Evolutionary conservation across 2,113 vertebrate species (phyloP).

Genomic region (Microcebus lehilahytsara): DNA sequence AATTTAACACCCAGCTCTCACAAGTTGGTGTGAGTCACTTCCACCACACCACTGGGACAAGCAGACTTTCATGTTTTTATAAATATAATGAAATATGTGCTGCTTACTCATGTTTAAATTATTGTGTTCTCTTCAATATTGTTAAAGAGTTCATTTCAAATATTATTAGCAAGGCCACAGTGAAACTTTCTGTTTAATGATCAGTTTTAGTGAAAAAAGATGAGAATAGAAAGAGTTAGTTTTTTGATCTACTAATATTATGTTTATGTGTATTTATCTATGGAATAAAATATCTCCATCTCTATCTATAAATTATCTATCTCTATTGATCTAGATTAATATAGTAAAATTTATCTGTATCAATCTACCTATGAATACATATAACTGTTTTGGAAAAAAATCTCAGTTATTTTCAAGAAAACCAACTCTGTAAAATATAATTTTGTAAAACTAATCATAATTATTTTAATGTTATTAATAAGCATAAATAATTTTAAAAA

Average conservation of each 20-base stretch:
- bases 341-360: neutral
- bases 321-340: neutral
- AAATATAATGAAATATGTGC: neutral
- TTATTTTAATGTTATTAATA: conserved; percentile 3
- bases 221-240: neutral
- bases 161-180: neutral
- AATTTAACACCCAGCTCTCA: too few species aligned
- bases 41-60: too few species aligned
- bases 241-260: neutral
- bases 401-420: conserved; percentile 14
- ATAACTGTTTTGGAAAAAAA: neutral
- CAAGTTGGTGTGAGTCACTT: too few species aligned
- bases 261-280: neutral
- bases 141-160: neutral
- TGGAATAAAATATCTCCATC: neutral
- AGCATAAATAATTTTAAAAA: neutral
- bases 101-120: neutral
- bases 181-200: neutral
- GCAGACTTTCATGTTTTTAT: too few species aligned
- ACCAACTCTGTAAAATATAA: neutral
- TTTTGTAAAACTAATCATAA: neutral
- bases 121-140: neutral
- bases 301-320: neutral
- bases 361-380: neutral
- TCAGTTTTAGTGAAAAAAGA: conserved; percentile 15